Base-by-base conservation (phyloP, 2,113 vertebrate genomes). In the Melanerpes aurifrons region DNA sequence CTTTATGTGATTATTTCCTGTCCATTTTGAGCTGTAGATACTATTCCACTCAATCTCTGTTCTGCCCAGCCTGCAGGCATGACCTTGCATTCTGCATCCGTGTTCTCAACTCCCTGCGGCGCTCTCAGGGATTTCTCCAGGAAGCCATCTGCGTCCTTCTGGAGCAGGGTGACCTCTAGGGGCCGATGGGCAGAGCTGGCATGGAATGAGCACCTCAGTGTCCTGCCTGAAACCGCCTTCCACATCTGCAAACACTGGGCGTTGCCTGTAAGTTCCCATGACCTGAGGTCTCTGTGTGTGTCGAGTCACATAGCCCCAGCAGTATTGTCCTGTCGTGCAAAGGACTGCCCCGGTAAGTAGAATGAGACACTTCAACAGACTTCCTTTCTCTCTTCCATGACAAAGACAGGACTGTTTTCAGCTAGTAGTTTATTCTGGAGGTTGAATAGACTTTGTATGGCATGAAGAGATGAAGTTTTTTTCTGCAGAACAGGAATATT, bases 141-240 rank as follows among this genome's bases (percentile, higher is more conserved):
- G 20, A 21, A 35, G 53, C 15, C 16, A 67, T 10, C 16, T 67
- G 45, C 20, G 26, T 59, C 37, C 15, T 53, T 29, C 48, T 87
- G 86, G 29, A 69, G 37, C 31, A 80, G 61, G 24, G 78, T 83
- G 89, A 89, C 92, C 86, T 72, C 89, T 89, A 89, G 82, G 17
- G 94, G 69, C 63, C 37, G 45, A 32, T 0, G 2, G 22, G 29
- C 28, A 92, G 78, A 87, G 56, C 37, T 43, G 29, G 4, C 12
- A 32, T 28, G 31, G 35, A 37, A 37, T 7, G 25, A 45, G 16
- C 2, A 11, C 10, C 12, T 47, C 31, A 11, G 6, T 59, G n/a
- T 25, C 76, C 54, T 87, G n/a, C 28, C 9, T 5, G 0, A 1
- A 4, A 4, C n/a, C 59, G 31, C 68, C 10, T 61, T 61, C 14